phyloP scores from a whole-genome alignment of 53 echinoderm and acorn worm genomes.

The Holothuria scabra region DNA sequence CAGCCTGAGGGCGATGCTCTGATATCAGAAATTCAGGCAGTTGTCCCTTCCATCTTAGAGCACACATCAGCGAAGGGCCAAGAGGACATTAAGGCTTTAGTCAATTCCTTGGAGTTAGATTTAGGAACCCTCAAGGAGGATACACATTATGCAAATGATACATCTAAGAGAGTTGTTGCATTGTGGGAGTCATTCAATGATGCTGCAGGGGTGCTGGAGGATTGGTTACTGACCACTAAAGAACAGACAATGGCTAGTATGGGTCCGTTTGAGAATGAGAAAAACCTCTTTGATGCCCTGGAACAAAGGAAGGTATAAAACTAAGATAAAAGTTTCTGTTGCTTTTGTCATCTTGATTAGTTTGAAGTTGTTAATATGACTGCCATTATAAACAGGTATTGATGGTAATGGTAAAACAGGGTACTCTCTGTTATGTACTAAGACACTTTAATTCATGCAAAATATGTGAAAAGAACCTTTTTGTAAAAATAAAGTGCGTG shows the following conservation, averaged over 20 bases:
- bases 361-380: no score
- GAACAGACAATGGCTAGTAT: background rate
- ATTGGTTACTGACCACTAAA: slow-evolving; percentile 69
- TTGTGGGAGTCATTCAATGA: slow-evolving; percentile 69
- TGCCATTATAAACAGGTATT: no score
- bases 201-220: slow-evolving; percentile 39
- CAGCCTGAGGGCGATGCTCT: slow-evolving; percentile 80
- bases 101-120: slow-evolving; percentile 68
- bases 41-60: slow-evolving; percentile 66
- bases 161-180: slow-evolving; percentile 44
- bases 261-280: slow-evolving; percentile 28
- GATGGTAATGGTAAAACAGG: no score
- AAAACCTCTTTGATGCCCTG: background rate
- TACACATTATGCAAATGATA: slow-evolving; percentile 42
- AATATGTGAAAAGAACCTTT: no score
- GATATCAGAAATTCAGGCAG: slow-evolving; percentile 59
- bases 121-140: slow-evolving; percentile 67
- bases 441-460: no score
- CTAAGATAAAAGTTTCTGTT: no score
- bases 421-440: no score
- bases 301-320: background rate
- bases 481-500: no score
- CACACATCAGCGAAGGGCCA: slow-evolving; percentile 68
- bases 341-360: no score
- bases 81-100: slow-evolving; percentile 66